Evolutionary conservation across 2,888 invertebrate species (phyloP).

Genomic region (Sericinus montela): DNA sequence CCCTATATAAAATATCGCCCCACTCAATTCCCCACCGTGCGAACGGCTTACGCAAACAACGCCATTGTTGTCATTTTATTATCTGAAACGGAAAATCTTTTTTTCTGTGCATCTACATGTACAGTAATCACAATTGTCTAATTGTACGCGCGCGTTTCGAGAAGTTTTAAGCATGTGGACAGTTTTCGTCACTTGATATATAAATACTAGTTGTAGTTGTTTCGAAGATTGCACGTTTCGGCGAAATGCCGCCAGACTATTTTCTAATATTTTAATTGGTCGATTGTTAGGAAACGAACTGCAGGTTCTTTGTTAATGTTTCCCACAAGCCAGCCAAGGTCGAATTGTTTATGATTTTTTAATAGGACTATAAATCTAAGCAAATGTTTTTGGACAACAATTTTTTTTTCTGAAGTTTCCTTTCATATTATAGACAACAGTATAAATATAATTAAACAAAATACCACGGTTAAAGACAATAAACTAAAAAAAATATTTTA

Average conservation of each 20-base stretch:
- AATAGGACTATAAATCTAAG: background rate
- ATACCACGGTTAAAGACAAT: too few species aligned
- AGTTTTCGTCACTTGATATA: conserved; percentile 22
- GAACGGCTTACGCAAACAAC: conserved; percentile 65
- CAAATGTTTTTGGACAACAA: too few species aligned
- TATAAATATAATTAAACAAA: too few species aligned
- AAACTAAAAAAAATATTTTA: too few species aligned
- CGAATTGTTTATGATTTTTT: background rate
- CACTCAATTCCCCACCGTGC: conserved; percentile 65
- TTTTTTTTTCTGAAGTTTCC: too few species aligned
- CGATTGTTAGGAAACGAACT: conserved; percentile 4
- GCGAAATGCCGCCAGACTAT: background rate
- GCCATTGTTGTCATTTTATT: conserved; percentile 77
- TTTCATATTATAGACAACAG: too few species aligned
- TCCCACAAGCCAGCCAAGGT: conserved; percentile 13
- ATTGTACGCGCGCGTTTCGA: conserved; percentile 61
- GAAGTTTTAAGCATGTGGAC: conserved; percentile 46
- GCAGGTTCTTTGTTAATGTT: conserved; percentile 5
- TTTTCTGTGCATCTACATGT: conserved; percentile 59
- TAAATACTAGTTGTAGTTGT: background rate
- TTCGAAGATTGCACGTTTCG: background rate
- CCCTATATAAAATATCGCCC: conserved; percentile 77
- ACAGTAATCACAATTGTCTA: conserved; percentile 72
- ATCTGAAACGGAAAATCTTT: conserved; percentile 79
- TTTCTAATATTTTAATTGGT: conserved; percentile 8